Base-by-base conservation (phyloP, 2,113 vertebrate genomes). In the Oriolus oriolus region DNA sequence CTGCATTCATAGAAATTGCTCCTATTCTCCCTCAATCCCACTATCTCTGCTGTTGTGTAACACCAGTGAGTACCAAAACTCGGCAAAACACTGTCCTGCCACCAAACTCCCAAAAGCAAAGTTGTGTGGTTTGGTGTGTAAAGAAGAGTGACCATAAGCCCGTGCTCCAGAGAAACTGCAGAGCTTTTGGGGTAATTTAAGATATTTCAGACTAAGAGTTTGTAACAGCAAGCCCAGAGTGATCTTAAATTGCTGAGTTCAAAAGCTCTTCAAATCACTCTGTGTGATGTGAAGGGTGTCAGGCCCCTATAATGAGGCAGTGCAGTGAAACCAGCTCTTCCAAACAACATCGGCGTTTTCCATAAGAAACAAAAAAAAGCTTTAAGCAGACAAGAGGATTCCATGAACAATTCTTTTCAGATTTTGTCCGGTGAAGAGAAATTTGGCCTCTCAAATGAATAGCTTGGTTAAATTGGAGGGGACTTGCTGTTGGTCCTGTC, bases 1-100 rank as follows among this genome's bases (percentile, higher is more conserved):
- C 68, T 74, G 79, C 85, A 97, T 97, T 97, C 97, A 97, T 37
- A 96, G 97, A 97, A 97, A 97, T 86, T 83, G 85, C 91, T 61
- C 80, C 87, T 63, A 93, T 93, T 94, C 94, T 95, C 76, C 94
- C 80, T 70, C 93, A 41, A 33, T 28, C 88, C 70, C 31, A 2
- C 59, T 31, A 73, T 79, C 87, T 90, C 87, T 15, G 71, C 90
- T 90, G 84, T 84, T 91, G 81, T 71, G 16, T n/a, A 94, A 90
- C 59, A 71, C 74, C 13, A 47, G 9, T 3, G 50, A 96, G 85
- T 11, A 74, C 77, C 82, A 39, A 59, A 93, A 64, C 69, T n/a
- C 16, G 3, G 66, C 50, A 59, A 84, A 96, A 68, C 52, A 16
- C 1, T 24, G 49, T 22, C 83, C 85, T 54, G 49, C 39, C 85